A percentile compares a stretch with the other conserved stretches of the same genome.
Conservation (phyloP, 1,140 invertebrate species). For the Philotrypesis tridentata region DNA sequence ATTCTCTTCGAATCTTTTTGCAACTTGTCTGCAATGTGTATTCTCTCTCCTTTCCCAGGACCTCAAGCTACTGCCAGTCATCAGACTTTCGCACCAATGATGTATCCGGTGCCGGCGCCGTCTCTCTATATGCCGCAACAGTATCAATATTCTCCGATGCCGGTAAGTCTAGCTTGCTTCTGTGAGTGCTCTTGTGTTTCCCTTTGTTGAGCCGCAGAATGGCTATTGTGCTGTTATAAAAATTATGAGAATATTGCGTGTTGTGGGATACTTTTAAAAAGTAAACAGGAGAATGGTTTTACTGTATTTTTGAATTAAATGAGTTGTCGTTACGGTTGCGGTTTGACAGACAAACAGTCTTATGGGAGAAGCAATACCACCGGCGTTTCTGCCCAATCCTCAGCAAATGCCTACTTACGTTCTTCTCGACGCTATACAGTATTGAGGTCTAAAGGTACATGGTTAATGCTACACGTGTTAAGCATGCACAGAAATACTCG, state of each 20-base stretch:
- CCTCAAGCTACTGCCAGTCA: constrained; percentile 68
- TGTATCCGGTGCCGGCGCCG: constrained; percentile 71
- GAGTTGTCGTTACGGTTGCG: constrained; percentile 63
- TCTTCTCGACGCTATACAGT: constrained; percentile 75
- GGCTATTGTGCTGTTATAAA: constrained; percentile 40
- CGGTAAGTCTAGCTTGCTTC: constrained; percentile 62
- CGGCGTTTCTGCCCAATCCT: constrained; percentile 73
- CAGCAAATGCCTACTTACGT: constrained; percentile 75
- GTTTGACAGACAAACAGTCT: constrained; percentile 74
- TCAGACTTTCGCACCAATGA: constrained; percentile 69
- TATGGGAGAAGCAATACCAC: constrained; percentile 74
- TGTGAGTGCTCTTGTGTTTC: constrained; percentile 19
- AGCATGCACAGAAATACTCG: constrained; percentile 56
- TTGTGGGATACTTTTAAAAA: constrained; percentile 33
- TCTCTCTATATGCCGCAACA: constrained; percentile 72
- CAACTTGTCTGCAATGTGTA: constrained; percentile 42
- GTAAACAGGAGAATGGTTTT: constrained; percentile 41
- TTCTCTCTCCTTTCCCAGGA: constrained; percentile 57
- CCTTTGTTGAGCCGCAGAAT: constrained; percentile 1
- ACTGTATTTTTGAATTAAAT: constrained; percentile 51
- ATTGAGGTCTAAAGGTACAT: constrained; percentile 75
- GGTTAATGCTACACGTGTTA: constrained; percentile 57
- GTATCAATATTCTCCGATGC: constrained; percentile 71
- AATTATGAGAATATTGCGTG: constrained; percentile 21
- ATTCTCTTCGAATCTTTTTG: constrained; percentile 20